Percentiles rank a stretch among this genome's conserved stretches.
phyloP scores from a whole-genome alignment of 2,797 vertebrate genomes.

The Apogon hyalosoma region DNA sequence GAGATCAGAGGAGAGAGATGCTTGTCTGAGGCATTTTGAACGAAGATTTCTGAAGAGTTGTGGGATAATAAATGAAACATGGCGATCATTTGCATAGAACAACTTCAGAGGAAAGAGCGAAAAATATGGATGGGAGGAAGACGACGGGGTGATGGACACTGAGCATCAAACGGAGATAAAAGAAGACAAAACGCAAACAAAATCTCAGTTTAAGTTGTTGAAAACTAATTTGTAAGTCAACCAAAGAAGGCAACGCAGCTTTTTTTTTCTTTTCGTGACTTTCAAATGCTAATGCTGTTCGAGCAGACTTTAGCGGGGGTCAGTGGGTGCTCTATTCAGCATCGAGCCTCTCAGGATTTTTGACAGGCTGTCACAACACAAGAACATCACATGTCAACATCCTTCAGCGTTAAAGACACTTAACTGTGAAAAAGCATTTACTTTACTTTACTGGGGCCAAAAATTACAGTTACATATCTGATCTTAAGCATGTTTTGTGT shows the following conservation, averaged over 20 bases:
- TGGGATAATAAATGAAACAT: slow-evolving; percentile 33
- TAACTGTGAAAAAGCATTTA: no score
- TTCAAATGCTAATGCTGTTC: slow-evolving; percentile 38
- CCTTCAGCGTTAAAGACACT: slow-evolving; percentile 13
- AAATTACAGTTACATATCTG: no score
- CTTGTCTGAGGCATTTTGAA: slow-evolving; percentile 19
- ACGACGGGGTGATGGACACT: neutral
- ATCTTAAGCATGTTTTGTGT: no score
- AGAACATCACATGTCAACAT: slow-evolving; percentile 34
- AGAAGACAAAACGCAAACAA: neutral
- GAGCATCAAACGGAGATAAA: slow-evolving; percentile 1
- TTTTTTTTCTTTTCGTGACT: slow-evolving; percentile 3
- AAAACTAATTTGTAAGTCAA: slow-evolving; percentile 11
- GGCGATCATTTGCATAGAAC: slow-evolving; percentile 32
- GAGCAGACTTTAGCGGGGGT: slow-evolving; percentile 31
- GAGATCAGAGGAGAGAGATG: slow-evolving; percentile 36
- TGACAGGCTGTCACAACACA: slow-evolving; percentile 50
- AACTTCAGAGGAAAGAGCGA: slow-evolving; percentile 11
- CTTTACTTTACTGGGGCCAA: no score
- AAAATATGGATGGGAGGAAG: neutral
- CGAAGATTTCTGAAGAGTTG: slow-evolving; percentile 18
- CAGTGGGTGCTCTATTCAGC: slow-evolving; percentile 26
- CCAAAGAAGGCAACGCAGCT: neutral
- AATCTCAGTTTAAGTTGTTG: neutral
- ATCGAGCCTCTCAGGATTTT: slow-evolving; percentile 27